phyloP scores from a whole-genome alignment of 2,113 vertebrate species.

The Copsychus sechellarum region DNA sequence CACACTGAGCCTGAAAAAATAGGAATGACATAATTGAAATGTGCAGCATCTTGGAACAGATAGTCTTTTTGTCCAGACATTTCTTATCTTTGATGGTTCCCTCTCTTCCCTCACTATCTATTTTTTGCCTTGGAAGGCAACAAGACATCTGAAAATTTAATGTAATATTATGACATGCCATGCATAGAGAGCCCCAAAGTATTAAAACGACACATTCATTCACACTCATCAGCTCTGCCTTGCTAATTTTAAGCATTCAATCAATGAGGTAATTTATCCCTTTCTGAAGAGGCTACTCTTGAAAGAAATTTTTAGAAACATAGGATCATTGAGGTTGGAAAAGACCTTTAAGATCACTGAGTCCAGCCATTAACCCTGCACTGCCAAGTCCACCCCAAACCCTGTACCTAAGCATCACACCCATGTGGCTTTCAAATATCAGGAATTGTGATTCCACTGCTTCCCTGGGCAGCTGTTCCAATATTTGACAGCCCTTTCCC shows the following conservation, averaged over 20 bases:
- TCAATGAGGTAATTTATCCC: conserved; percentile 24
- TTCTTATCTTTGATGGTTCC: conserved; percentile 13
- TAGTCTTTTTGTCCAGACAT: conserved; percentile 2
- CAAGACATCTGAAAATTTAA: conserved; percentile 41
- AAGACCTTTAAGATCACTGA: neutral
- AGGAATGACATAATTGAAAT: neutral
- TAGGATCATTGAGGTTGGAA: neutral
- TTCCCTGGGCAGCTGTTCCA: neutral
- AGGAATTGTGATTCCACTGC: neutral
- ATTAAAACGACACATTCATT: conserved; percentile 22
- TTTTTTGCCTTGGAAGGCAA: conserved; percentile 42
- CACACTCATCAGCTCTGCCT: neutral
- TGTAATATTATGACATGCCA: conserved; percentile 25
- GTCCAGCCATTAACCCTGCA: neutral
- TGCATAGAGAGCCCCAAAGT: neutral
- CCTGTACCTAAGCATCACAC: neutral
- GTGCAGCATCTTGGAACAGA: conserved; percentile 8
- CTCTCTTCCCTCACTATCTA: neutral
- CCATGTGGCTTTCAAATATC: neutral
- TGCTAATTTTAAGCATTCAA: conserved; percentile 30
- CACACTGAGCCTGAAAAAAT: neutral
- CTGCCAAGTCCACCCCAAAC: neutral
- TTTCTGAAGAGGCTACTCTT: neutral
- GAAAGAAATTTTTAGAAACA: neutral
- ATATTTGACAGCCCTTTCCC: neutral